Evolutionary conservation across 2,888 invertebrate genomes (phyloP).

Genomic region (Strigamia crassipes): DNA sequence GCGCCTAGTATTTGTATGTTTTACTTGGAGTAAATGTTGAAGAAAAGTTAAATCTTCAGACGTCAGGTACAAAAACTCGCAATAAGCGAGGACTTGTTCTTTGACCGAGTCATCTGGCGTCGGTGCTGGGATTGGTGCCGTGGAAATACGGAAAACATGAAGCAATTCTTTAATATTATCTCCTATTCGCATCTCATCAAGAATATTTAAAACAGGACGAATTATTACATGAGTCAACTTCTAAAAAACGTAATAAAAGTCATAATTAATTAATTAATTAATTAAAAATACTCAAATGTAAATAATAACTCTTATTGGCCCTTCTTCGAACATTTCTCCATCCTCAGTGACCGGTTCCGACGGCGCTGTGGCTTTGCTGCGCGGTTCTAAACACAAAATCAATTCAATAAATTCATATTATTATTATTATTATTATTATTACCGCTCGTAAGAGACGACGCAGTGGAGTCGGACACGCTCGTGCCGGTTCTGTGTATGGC

Average conservation of each 20-base stretch:
- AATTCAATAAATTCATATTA: neutral
- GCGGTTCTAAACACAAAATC: conserved; percentile 17
- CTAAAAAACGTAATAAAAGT: neutral
- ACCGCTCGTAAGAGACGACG: neutral
- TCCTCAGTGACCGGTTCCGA: neutral
- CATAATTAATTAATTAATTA: no score
- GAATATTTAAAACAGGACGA: neutral
- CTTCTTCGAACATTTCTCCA: neutral
- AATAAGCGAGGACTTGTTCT: neutral
- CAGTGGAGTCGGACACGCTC: neutral
- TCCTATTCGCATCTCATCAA: neutral
- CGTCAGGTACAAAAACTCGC: neutral
- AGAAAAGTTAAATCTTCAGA: neutral
- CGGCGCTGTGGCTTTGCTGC: neutral
- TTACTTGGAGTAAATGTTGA: neutral
- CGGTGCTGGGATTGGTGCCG: neutral
- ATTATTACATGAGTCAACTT: neutral
- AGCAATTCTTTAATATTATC: neutral
- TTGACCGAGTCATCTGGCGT: neutral
- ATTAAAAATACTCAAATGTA: no score
- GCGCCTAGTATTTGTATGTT: no score
- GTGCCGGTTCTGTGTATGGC: neutral
- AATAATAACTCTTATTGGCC: neutral
- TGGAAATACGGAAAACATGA: neutral
- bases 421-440: neutral